phyloP scores from a whole-genome alignment of 1,140 invertebrate genomes.

The Saxidomus purpurata region DNA sequence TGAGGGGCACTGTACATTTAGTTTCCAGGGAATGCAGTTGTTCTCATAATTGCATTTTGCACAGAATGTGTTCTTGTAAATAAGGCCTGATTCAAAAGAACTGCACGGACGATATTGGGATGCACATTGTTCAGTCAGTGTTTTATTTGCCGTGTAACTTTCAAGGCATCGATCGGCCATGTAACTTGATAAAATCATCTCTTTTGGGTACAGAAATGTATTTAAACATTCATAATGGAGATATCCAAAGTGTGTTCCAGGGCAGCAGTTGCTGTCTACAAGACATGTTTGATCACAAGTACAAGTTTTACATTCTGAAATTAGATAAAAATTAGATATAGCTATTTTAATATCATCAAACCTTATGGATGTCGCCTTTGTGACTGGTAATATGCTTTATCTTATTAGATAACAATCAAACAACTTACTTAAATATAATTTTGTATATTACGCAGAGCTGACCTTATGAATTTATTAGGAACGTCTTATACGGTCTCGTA shows the following conservation, averaged over 20 bases:
- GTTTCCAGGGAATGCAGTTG: neutral
- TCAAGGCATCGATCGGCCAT: neutral
- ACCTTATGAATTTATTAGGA: too few relatives aligned
- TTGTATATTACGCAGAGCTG: too few relatives aligned
- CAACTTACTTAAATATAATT: too few relatives aligned
- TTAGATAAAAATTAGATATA: neutral
- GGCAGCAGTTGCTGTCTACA: neutral
- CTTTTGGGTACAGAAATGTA: neutral
- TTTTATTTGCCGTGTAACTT: neutral
- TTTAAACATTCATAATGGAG: neutral
- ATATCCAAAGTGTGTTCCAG: neutral
- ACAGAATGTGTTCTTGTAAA: constrained; percentile 14
- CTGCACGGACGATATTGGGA: neutral
- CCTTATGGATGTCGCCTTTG: too few relatives aligned
- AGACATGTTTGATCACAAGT: neutral
- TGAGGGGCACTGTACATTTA: neutral
- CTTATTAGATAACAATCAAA: too few relatives aligned
- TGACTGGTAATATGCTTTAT: too few relatives aligned
- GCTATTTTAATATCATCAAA: too few relatives aligned
- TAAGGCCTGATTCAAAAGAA: neutral
- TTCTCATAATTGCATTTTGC: neutral
- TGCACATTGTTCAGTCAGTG: neutral
- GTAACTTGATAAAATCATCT: neutral
- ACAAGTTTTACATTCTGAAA: neutral
- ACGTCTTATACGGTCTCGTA: too few relatives aligned